Percentiles rank a stretch among this genome's conserved stretches.
Conservation (phyloP, 2,888 invertebrate genomes). For the Aromia moschata region DNA sequence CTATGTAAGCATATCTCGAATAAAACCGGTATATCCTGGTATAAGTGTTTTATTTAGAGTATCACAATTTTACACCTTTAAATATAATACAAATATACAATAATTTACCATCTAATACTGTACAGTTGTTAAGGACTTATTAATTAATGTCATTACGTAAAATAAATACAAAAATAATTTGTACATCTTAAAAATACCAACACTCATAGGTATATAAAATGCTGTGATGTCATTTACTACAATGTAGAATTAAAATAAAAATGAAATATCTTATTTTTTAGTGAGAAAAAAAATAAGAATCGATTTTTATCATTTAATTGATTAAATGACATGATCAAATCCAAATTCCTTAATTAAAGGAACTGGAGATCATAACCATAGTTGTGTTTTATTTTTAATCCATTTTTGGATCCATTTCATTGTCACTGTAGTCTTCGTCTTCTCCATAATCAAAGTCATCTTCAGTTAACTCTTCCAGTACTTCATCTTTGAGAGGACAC, state of each 20-base stretch:
- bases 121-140: constrained; percentile 22
- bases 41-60: constrained; percentile 28
- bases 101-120: constrained; percentile 25
- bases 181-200: constrained; percentile 15
- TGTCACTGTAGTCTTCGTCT: constrained; percentile 30
- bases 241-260: too few relatives aligned
- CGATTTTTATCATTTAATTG: background rate
- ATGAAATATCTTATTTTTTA: too few relatives aligned
- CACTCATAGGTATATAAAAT: background rate
- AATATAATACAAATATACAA: constrained; percentile 28
- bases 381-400: background rate
- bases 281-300: too few relatives aligned
- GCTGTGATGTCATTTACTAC: background rate
- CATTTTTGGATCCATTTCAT: constrained; percentile 10
- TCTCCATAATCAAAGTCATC: constrained; percentile 47
- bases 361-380: constrained; percentile 4
- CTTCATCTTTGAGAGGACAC: constrained; percentile 43
- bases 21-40: constrained; percentile 8
- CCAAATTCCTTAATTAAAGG: constrained; percentile 18
- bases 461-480: constrained; percentile 38
- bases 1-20: background rate
- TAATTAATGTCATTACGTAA: constrained; percentile 12
- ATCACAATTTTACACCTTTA: constrained; percentile 26
- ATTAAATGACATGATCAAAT: constrained; percentile 4
- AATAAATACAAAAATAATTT: constrained; percentile 26